A percentile compares a stretch with the other conserved stretches of the same genome.
These are phyloP conservation scores for Propithecus deckenii DNA, from an alignment of 2,797 vertebrate species.

Conservation along the genomic window DNA sequence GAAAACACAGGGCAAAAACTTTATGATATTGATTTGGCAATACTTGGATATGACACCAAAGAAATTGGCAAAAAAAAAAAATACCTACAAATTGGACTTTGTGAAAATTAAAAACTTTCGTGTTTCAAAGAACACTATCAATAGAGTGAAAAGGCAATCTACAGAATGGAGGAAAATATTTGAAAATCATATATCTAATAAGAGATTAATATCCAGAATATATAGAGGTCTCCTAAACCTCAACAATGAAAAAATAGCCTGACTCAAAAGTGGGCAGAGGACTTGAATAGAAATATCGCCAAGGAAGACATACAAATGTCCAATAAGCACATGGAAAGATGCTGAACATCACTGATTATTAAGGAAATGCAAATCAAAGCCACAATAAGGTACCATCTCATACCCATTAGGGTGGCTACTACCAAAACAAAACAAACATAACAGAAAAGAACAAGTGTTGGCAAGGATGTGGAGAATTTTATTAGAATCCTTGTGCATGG, in stretches of 20 bases:
- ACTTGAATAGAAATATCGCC: not conserved
- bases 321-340: not conserved
- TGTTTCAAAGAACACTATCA: not conserved
- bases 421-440: not conserved
- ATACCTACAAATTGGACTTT: not conserved
- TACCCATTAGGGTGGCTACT: not conserved
- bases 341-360: not conserved
- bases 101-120: not conserved
- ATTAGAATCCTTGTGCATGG: not conserved
- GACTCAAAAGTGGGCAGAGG: not conserved
- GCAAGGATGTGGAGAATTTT: not conserved
- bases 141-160: not conserved
- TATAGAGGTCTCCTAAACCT: not conserved
- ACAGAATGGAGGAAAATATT: not conserved
- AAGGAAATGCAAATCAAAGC: not conserved
- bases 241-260: not conserved
- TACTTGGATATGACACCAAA: not conserved
- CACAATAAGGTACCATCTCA: not conserved
- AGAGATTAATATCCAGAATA: not conserved
- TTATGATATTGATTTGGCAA: not conserved
- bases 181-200: not conserved
- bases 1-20: not conserved
- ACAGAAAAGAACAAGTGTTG: not conserved
- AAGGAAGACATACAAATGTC: not conserved
- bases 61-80: not conserved